Percentiles rank a stretch among this genome's conserved stretches.
Conservation (phyloP, 2,888 invertebrate genomes). For the Tinea trinotella region DNA sequence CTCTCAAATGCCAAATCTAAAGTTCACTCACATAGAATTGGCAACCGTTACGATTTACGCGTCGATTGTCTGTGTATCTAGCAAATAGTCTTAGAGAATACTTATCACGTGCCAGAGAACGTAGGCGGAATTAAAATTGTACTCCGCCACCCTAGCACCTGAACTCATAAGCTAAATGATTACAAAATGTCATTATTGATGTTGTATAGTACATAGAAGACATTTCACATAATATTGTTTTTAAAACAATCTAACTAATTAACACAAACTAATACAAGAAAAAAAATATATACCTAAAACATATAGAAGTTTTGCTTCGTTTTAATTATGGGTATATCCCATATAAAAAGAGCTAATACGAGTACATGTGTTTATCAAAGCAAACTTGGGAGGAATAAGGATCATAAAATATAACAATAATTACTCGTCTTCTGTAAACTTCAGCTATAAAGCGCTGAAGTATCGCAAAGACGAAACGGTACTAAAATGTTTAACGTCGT, state of each 20-base stretch:
- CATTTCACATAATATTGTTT: no score
- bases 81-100: constrained; percentile 9
- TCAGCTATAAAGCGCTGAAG: constrained; percentile 2
- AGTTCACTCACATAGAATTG: constrained; percentile 70
- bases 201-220: no score
- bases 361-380: neutral
- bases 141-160: neutral
- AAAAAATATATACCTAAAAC: no score
- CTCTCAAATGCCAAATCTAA: constrained; percentile 65
- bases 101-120: constrained; percentile 2
- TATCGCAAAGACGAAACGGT: constrained; percentile 8
- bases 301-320: no score
- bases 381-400: neutral
- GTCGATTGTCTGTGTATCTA: constrained; percentile 33
- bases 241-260: no score
- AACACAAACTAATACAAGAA: no score
- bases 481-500: constrained; percentile 12
- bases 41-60: constrained; percentile 58
- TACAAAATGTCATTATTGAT: neutral
- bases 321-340: no score
- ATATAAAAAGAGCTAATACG: no score
- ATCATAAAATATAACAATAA: neutral
- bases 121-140: constrained; percentile 1
- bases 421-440: neutral
- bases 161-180: constrained; percentile 3